Evolutionary conservation across 2,888 invertebrate genomes (phyloP), one percentile per base, ranked within the genome.

Genomic region (Phoronis australis): DNA sequence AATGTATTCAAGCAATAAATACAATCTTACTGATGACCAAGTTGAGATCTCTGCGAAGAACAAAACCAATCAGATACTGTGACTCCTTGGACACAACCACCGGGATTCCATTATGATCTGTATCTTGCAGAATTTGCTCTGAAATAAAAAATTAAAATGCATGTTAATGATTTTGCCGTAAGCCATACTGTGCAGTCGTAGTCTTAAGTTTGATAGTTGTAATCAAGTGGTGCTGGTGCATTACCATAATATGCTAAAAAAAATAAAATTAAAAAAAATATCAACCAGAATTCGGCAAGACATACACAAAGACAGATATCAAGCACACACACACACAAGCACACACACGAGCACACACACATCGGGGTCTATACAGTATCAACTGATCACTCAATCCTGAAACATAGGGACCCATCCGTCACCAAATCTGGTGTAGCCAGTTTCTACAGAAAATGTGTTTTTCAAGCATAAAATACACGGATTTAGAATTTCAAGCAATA

Each of bases 91-190:
- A 96, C 0, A 97, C 91, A 15, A 99, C 95, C 12, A 99, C 96
- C 0, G 99, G 99, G 79, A 96, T 99, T 0, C 97, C 99, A 75
- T 97, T 99, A 78, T 96, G 96, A 68, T 94, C 93, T 0, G 96
- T 96, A 73, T 94, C 92, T 76, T 92, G 90, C 37, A 99, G 80
- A 49, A 99, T 77, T 44, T 84, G 85, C 76, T 96, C 95, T 75
- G 64, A 9, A 61, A 60, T 18, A 45, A 42, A 45, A 38, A 54
- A 55, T 9, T 41, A 18, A 31, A 42, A 6, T 18, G 51, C 40
- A 44, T 25, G 20, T 23, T 26, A 23, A 37, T 26, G 20, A 50
- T 21, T 27, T 52, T 37, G 20, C 9, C 2, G 4, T 0, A 21
- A 27, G 15, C 9, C n/a, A 35, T 9, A 35, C n/a, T n/a, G n/a